A percentile compares a stretch with the other conserved stretches of the same genome.
Evolutionary conservation across 2,888 invertebrate species (phyloP).

Genomic region (Erebia ligea): DNA sequence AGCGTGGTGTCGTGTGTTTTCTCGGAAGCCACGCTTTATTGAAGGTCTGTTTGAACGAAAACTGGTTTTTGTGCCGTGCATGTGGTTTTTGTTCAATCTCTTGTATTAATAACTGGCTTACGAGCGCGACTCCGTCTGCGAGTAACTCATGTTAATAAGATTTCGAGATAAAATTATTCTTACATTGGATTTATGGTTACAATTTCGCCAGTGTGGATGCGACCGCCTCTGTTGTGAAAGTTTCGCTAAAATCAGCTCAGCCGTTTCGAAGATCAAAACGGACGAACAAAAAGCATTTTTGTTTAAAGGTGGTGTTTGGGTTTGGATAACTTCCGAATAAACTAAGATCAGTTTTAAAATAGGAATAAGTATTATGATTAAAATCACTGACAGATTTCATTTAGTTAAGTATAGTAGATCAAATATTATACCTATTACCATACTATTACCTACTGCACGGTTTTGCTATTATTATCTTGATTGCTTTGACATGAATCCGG

Average conservation of each 20-base stretch:
- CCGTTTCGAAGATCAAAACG: too few relatives aligned
- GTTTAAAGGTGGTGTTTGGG: too few relatives aligned
- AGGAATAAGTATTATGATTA: too few relatives aligned
- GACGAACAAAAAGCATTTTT: too few relatives aligned
- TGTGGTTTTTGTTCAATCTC: constrained; percentile 22
- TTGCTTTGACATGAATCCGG: constrained; percentile 12
- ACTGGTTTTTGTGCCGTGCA: constrained; percentile 35
- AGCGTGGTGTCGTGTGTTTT: constrained; percentile 37
- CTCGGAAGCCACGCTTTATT: constrained; percentile 38
- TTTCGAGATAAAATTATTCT: neutral
- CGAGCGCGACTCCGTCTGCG: neutral
- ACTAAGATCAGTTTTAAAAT: too few relatives aligned
- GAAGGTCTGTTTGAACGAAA: constrained; percentile 33
- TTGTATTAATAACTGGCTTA: neutral
- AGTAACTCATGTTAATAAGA: neutral
- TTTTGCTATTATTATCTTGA: constrained; percentile 11
- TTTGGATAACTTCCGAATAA: too few relatives aligned
- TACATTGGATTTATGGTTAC: too few relatives aligned
- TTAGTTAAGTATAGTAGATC: too few relatives aligned
- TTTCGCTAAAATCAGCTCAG: too few relatives aligned
- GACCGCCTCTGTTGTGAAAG: too few relatives aligned
- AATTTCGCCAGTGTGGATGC: too few relatives aligned
- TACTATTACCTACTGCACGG: neutral
- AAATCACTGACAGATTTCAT: too few relatives aligned
- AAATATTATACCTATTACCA: neutral